Conservation (phyloP, 2,113 vertebrate species). For the Gambusia affinis region DNA sequence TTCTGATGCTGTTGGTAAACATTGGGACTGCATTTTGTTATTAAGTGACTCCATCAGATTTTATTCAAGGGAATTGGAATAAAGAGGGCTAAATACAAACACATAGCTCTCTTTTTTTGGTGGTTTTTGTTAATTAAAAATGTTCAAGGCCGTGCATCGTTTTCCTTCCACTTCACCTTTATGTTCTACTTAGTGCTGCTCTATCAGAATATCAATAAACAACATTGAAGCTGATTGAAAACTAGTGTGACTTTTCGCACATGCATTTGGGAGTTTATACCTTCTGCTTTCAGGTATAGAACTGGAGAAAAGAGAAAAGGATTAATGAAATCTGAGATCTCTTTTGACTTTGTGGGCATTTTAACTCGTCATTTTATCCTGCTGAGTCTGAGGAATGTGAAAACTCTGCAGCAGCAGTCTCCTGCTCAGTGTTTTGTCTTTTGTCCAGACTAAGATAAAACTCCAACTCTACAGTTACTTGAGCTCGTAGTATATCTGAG, state of each 20-base stretch:
- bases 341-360: neutral
- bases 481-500: neutral
- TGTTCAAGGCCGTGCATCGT: too few relatives aligned
- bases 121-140: neutral
- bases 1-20: too few relatives aligned
- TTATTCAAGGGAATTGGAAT: too few relatives aligned
- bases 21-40: too few relatives aligned
- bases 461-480: neutral
- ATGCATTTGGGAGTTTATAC: neutral
- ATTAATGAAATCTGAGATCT: neutral
- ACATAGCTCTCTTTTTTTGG: too few relatives aligned
- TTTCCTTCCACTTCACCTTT: neutral
- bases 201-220: neutral
- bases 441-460: neutral
- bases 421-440: neutral
- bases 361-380: neutral
- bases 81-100: too few relatives aligned
- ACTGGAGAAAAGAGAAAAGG: neutral
- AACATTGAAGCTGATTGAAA: neutral
- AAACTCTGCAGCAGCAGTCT: neutral
- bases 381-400: conserved; percentile 11
- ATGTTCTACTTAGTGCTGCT: neutral
- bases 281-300: neutral
- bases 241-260: neutral
- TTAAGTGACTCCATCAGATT: too few relatives aligned